These are phyloP conservation scores for Incurvaria masculella DNA, from an alignment of 2,888 invertebrate species.

Conservation along the genomic window DNA sequence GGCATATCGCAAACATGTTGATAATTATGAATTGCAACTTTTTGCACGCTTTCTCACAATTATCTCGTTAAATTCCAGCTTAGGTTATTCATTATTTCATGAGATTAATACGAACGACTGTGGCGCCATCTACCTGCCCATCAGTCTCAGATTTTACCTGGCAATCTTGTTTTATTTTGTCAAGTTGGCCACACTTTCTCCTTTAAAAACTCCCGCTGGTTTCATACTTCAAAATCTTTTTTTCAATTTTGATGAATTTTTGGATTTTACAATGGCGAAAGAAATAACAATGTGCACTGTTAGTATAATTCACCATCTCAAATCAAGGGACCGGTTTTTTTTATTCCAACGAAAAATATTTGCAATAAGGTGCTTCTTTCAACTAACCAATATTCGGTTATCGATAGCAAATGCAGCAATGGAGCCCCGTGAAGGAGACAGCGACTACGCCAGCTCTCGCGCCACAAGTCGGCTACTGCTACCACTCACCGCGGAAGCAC, in stretches of 20 bases:
- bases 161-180: too few species aligned
- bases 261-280: slow-evolving; percentile 36
- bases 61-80: too few species aligned
- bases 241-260: slow-evolving; percentile 1
- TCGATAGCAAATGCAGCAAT: slow-evolving; percentile 76
- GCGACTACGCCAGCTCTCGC: slow-evolving; percentile 60
- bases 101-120: too few species aligned
- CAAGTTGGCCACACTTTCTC: too few species aligned
- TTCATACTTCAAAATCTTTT: slow-evolving; percentile 8
- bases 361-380: too few species aligned
- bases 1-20: too few species aligned
- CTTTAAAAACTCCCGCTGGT: slow-evolving; percentile 1
- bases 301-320: slow-evolving; percentile 15
- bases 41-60: too few species aligned
- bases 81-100: too few species aligned
- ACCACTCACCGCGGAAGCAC: slow-evolving; percentile 70
- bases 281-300: slow-evolving; percentile 51
- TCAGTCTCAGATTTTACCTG: too few species aligned
- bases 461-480: slow-evolving; percentile 64
- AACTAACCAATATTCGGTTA: slow-evolving; percentile 8
- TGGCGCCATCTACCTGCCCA: too few species aligned
- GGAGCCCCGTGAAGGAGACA: slow-evolving; percentile 67
- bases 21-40: too few species aligned
- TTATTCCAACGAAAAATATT: neutral
- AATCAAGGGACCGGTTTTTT: slow-evolving; percentile 3